Evolutionary conservation across 2,797 vertebrate genomes (phyloP), one percentile per base, ranked within the genome.

Genomic region (Rhabdomys pumilio): DNA sequence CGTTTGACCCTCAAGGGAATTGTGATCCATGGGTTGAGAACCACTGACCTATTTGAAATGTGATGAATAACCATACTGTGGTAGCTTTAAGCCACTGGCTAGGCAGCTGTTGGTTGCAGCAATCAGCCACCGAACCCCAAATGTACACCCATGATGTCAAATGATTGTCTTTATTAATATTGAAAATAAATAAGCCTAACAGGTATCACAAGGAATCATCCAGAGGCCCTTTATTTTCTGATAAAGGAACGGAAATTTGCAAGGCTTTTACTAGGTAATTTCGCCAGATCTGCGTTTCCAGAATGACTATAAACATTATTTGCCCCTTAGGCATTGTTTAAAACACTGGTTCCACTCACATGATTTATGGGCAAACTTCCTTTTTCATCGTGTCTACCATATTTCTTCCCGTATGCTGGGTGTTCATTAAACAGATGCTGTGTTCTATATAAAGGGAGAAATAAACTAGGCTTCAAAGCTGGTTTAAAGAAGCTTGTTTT

Each of bases 291-390:
- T 95, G 92, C 93, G 96, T 95, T 96, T 96, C 75, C 75, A 95
- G 94, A 93, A 96, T 89, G 93, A 93, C 90, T 97, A 86, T 97
- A 98, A 96, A 97, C 93, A 96, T 97, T 94, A 97, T 97, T 96
- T 97, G 90, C 93, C 97, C 96, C 96, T 97, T 95, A 91, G 90
- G 96, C 89, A 95, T 97, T 98, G 90, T 96, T 96, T 96, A 96
- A 92, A 97, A 97, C 95, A 89, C 90, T 93, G 93, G 85, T 97
- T 97, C 93, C 85, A 89, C 81, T 75, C 79, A 72, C 86, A 93
- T 96, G 97, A 98, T 97, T 97, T 97, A 97, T 97, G 95, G 95
- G 95, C 93, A 96, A 95, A 94, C 97, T 96, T 97, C 80, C 87
- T 76, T 92, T 95, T 95, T 93, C 91, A 57, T 96, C 77, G 29